These are phyloP conservation scores for Acromyrmex heyeri DNA, from an alignment of 1,140 invertebrate genomes.

Conservation along the genomic window DNA sequence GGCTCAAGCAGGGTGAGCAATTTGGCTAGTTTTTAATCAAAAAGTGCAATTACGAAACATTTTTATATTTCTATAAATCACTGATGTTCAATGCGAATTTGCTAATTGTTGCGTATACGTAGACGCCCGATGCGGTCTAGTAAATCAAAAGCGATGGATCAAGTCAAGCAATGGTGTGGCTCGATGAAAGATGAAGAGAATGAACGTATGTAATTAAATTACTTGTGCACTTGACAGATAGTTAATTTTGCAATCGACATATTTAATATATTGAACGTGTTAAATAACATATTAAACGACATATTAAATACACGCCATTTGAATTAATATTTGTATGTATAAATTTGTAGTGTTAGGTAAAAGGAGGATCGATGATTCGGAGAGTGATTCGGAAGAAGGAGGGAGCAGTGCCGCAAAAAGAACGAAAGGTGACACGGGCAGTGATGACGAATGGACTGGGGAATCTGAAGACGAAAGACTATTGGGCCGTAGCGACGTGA, in stretches of 20 bases:
- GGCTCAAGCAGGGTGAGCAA: slow-evolving; percentile 81
- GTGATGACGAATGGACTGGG: slow-evolving; percentile 86
- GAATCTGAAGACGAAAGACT: slow-evolving; percentile 85
- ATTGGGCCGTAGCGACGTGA: slow-evolving; percentile 82
- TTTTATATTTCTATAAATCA: not conserved
- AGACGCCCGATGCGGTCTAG: slow-evolving; percentile 92
- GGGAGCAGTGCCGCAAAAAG: slow-evolving; percentile 85
- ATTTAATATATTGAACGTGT: not conserved
- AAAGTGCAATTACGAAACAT: not conserved
- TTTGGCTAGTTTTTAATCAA: not conserved
- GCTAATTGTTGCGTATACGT: slow-evolving; percentile 49
- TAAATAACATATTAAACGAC: too few species aligned
- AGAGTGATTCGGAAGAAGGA: slow-evolving; percentile 86
- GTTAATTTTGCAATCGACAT: not conserved
- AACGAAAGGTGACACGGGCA: slow-evolving; percentile 85
- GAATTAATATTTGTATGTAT: not conserved
- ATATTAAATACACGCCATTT: not conserved
- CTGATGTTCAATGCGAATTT: slow-evolving; percentile 5
- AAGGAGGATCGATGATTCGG: slow-evolving; percentile 82
- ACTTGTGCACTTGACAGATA: not conserved
- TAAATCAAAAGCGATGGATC: slow-evolving; percentile 93
- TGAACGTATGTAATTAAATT: slow-evolving; percentile 77
- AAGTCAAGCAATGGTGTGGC: slow-evolving; percentile 94
- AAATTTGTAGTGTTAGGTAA: slow-evolving; percentile 80
- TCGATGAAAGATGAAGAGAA: slow-evolving; percentile 89